Base-by-base conservation (phyloP, 2,113 vertebrate genomes). In the Rafetus swinhoei region DNA sequence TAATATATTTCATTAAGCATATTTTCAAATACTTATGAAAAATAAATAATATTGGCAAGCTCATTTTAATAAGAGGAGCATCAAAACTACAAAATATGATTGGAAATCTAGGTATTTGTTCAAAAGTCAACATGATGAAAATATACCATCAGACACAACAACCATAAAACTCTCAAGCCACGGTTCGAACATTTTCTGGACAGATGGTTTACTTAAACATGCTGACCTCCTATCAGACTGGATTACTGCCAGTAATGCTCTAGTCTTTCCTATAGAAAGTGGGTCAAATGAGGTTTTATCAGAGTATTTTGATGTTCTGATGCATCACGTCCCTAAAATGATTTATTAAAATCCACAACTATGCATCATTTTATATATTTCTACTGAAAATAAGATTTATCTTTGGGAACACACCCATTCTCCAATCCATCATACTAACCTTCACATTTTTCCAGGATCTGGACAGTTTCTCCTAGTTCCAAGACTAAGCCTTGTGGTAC, bases 401-500 rank as follows among this genome's bases (percentile, higher is more conserved):
- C 54, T 82, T 27, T 53, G 39, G 83, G 9, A 60, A 79, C 77
- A 32, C 27, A n/a, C 21, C 74, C 74, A 29, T 60, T 19, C 13
- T 87, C 54, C 53, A 74, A 39, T 79, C 14, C 6, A 76, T 54
- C 60, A 77, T 77, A 91, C 98, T 97, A 95, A 99, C 99, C 99
- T 98, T 99, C 99, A 98, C 98, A 99, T 98, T 99, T 99, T 98
- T 99, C 99, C 97, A 99, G 97, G 97, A 99, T 99, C 97, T 99
- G 99, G 35, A 99, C 99, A 18, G 99, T 99, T 97, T 99, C 99
- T 97, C 99, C 99, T 89, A 99, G 98, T 98, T 99, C 99, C 98
- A 99, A 98, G 84, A 99, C 98, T 97, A 99, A 98, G 60, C 99
- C 99, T 97, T 99, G 99, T 82, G 99, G 99, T 94, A 99, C 98